These are phyloP conservation scores for Pollachius pollachius DNA, from an alignment of 2,113 vertebrate species.

Conservation along the genomic window DNA sequence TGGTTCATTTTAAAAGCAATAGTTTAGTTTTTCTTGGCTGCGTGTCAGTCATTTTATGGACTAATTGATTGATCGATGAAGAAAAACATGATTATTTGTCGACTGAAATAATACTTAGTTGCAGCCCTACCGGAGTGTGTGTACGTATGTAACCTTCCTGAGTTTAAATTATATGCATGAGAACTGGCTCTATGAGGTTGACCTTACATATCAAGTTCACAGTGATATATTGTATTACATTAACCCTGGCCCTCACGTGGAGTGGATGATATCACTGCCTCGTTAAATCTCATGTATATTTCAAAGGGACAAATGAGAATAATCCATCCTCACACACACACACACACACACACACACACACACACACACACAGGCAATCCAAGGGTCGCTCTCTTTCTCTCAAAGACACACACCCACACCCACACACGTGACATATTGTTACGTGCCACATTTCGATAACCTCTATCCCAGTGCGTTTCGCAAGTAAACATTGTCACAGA, in stretches of 20 bases:
- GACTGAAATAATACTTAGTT: too few relatives aligned
- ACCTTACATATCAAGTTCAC: conserved; percentile 43
- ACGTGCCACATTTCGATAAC: too few relatives aligned
- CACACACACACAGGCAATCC: too few relatives aligned
- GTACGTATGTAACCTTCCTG: too few relatives aligned
- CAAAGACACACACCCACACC: conserved; percentile 14
- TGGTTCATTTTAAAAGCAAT: too few relatives aligned
- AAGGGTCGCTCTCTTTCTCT: too few relatives aligned
- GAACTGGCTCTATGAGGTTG: conserved; percentile 34
- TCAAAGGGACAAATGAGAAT: conserved; percentile 37
- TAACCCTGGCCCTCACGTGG: conserved; percentile 18
- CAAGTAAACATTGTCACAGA: conserved; percentile 7
- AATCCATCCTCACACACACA: conserved; percentile 12
- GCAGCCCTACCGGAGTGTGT: too few relatives aligned
- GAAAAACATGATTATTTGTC: too few relatives aligned
- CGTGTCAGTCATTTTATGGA: too few relatives aligned
- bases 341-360: conserved; percentile 1
- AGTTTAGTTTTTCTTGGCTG: too few relatives aligned
- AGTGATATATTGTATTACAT: conserved; percentile 33
- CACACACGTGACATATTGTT: too few relatives aligned
- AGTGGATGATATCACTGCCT: conserved; percentile 36
- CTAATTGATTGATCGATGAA: too few relatives aligned
- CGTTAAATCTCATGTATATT: conserved; percentile 49
- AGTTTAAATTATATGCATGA: conserved; percentile 13
- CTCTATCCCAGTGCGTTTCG: not conserved